A percentile compares a stretch with the other conserved stretches of the same genome.
These are phyloP conservation scores for Oncorhynchus nerka DNA, from an alignment of 2,113 vertebrate genomes.

Conservation along the genomic window DNA sequence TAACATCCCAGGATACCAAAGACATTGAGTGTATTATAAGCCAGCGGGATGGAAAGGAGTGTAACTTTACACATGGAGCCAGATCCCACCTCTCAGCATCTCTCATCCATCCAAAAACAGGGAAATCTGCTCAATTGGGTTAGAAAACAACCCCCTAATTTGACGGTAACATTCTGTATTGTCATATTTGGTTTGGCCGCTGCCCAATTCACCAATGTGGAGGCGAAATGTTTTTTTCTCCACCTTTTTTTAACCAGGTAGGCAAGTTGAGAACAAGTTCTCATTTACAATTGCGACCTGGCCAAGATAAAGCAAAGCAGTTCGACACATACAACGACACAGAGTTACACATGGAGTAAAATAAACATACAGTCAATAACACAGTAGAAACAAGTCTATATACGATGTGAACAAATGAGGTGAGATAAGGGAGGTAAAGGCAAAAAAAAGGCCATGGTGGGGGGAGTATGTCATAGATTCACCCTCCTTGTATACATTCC, in stretches of 20 bases:
- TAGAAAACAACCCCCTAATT: conserved; percentile 51
- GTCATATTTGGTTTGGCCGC: conserved; percentile 64
- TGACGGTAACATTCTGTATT: conserved; percentile 53
- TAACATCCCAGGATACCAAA: conserved; percentile 60
- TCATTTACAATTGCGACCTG: no score
- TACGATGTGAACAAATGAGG: no score
- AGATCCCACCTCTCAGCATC: conserved; percentile 35
- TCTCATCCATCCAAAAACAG: conserved; percentile 36
- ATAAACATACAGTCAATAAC: no score
- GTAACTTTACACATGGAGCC: conserved; percentile 51
- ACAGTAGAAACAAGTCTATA: no score
- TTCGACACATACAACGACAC: no score
- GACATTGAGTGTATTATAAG: conserved; percentile 60
- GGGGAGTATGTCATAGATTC: conserved; percentile 51
- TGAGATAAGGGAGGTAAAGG: no score
- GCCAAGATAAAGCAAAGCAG: no score
- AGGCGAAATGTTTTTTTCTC: no score
- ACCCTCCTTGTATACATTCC: background rate
- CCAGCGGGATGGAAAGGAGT: conserved; percentile 22
- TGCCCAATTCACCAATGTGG: conserved; percentile 67
- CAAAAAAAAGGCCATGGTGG: conserved; percentile 42
- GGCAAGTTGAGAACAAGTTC: no score
- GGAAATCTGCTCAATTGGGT: conserved; percentile 37
- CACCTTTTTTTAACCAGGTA: no score
- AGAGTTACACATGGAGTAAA: no score